Base-by-base conservation (phyloP, 2,797 vertebrate genomes). In the Gephyroberyx darwinii region DNA sequence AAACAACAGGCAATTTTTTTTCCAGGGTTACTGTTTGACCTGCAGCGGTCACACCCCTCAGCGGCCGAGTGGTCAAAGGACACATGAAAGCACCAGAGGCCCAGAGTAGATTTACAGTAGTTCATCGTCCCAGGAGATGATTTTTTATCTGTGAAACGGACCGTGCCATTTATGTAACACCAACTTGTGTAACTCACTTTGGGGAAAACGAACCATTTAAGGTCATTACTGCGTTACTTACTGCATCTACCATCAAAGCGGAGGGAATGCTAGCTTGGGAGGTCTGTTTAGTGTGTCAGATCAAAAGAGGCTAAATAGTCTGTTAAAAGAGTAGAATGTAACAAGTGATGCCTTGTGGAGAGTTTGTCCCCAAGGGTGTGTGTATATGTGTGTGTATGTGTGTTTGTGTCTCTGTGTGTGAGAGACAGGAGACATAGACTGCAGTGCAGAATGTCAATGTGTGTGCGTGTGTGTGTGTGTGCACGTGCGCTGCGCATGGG, bases 161-260 rank as follows among this genome's bases (percentile, higher is more conserved):
- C 74, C 70, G 7, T 47, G 54, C 60, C 80, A 78, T 86, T 90
- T 85, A 85, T 51, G 83, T 64, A 87, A 84, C 43, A 6, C 5
- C 43, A 13, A 48, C 54, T 61, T 59, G 57, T 30, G 52, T 19
- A 65, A 61, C 71, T 71, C 41, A 77, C 78, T 83, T 77, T 67
- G 80, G 76, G 67, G 59, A 86, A 86, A 61, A 48, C 1, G 59
- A 48, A 31, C 90, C 90, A 86, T 92, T 76, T 91, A 92, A 66
- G 90, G 90, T 14, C 72, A 71, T 86, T 81, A 52, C 19, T 16
- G 10, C 20, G 8, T 41, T 79, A 61, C 78, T 16, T 67, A 80
- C 55, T 37, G 19, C 67, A 71, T 78, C 73, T 65, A 69, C 69
- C 43, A 39, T 75, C 71, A 72, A 75, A 79, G 72, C 74, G 30